Conservation (phyloP, 2,797 vertebrate species). For the Poecile montanus region DNA sequence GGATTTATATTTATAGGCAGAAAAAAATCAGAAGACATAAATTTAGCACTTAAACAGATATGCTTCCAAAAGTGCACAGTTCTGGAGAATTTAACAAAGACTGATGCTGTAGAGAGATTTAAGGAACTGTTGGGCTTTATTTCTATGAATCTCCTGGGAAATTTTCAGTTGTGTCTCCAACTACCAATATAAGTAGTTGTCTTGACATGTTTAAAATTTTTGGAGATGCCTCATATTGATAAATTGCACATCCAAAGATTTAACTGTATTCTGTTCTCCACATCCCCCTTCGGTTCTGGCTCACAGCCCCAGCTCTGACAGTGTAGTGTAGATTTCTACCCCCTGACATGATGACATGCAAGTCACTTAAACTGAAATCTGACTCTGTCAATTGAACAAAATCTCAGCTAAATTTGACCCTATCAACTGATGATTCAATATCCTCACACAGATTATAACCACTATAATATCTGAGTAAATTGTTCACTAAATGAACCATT, state of each 20-base stretch:
- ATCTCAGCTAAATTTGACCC: constrained; percentile 16
- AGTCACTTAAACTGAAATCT: neutral
- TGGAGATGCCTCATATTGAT: neutral
- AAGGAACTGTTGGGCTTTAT: neutral
- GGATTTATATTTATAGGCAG: neutral
- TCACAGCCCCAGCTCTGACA: neutral
- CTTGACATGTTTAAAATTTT: neutral
- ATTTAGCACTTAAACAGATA: neutral
- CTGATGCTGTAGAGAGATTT: neutral
- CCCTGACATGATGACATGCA: neutral
- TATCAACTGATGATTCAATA: neutral
- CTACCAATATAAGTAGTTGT: neutral
- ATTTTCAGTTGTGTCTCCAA: neutral
- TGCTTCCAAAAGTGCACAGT: neutral
- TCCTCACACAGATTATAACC: constrained; percentile 2
- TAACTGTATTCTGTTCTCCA: neutral
- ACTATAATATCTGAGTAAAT: neutral
- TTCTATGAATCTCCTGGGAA: neutral
- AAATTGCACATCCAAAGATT: neutral
- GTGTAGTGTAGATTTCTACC: neutral
- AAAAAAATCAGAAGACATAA: neutral
- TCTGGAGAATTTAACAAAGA: neutral
- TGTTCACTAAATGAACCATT: constrained; percentile 32
- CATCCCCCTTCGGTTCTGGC: neutral
- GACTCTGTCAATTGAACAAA: neutral